Percentiles rank a stretch among this genome's conserved stretches.
These are phyloP conservation scores for Drosophila parvula DNA, from an alignment of 1,140 invertebrate species.

Conservation along the genomic window DNA sequence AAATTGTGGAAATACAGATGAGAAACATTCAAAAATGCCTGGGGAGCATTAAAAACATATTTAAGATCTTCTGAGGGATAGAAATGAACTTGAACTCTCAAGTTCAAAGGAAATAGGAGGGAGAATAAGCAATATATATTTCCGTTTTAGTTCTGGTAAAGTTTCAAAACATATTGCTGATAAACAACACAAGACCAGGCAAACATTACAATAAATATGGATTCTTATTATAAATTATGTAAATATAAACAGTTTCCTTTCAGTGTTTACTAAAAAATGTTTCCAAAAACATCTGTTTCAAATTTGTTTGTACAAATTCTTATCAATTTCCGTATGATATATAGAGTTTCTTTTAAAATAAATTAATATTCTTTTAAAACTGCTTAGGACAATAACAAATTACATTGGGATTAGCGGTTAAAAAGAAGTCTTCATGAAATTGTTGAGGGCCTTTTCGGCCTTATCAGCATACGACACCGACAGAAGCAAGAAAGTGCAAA, in stretches of 20 bases:
- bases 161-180: neutral
- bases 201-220: neutral
- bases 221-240: neutral
- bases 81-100: constrained; percentile 42
- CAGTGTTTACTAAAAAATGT: neutral
- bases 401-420: no score
- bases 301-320: no score
- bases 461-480: no score
- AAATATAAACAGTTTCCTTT: neutral
- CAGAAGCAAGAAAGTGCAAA: no score
- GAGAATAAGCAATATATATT: neutral
- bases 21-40: neutral
- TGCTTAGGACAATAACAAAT: no score
- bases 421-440: no score
- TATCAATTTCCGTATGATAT: no score
- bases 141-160: neutral
- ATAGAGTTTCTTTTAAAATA: no score
- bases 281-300: no score
- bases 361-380: neutral
- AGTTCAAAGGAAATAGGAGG: neutral
- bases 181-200: neutral
- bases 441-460: no score
- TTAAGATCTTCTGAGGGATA: constrained; percentile 16
- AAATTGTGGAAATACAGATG: neutral
- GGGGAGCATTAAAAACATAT: neutral